Conservation (phyloP, 2,888 invertebrate genomes). For the Pseudanteris insignis region DNA sequence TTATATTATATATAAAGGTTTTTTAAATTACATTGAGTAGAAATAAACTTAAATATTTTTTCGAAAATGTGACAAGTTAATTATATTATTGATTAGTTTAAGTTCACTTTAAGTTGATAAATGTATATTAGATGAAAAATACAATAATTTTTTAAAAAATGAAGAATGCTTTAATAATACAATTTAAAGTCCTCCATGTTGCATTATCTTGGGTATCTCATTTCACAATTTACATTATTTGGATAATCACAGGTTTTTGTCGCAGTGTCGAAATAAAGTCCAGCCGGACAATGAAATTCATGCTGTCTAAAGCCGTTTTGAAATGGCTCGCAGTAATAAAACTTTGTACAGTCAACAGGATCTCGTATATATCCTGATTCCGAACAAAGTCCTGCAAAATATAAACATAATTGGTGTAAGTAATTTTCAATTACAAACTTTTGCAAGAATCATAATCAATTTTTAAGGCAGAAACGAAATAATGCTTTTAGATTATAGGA, state of each 20-base stretch:
- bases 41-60: too few species aligned
- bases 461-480: too few species aligned
- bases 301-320: neutral
- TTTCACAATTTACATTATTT: constrained; percentile 19
- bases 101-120: too few species aligned
- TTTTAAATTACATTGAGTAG: too few species aligned
- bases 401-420: neutral
- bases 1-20: too few species aligned
- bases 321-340: constrained; percentile 15
- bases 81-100: too few species aligned
- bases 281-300: constrained; percentile 33
- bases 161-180: constrained; percentile 19
- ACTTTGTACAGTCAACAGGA: constrained; percentile 20
- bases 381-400: constrained; percentile 11
- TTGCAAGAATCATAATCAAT: too few species aligned
- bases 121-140: too few species aligned
- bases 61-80: too few species aligned
- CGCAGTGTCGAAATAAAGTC: constrained; percentile 22
- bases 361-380: constrained; percentile 30
- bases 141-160: too few species aligned
- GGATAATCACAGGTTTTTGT: constrained; percentile 26
- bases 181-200: constrained; percentile 18
- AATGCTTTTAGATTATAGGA: too few species aligned
- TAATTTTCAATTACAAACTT: too few species aligned
- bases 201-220: neutral